These are phyloP conservation scores for Crossaster papposus DNA, from an alignment of 53 echinoderm and acorn worm species.

Conservation along the genomic window DNA sequence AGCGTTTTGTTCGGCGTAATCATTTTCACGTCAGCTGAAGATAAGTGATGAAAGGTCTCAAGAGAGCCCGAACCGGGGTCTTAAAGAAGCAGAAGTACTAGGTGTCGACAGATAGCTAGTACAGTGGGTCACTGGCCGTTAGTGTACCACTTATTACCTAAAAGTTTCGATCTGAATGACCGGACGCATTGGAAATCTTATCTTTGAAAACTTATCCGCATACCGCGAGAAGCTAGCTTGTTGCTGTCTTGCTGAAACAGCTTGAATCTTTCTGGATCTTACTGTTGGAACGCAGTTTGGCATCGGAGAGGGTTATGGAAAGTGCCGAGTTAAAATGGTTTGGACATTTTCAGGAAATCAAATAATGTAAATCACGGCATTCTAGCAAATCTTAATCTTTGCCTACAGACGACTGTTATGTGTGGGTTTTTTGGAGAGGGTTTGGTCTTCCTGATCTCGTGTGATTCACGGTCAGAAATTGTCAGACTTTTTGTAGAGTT, in stretches of 20 bases:
- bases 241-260: not conserved
- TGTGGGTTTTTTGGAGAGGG: too few relatives aligned
- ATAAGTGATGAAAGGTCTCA: slow-evolving; percentile 41
- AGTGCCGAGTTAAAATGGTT: not conserved
- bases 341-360: not conserved
- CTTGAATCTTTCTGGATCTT: not conserved
- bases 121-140: slow-evolving; percentile 32
- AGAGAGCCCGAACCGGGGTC: not conserved
- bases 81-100: slow-evolving; percentile 15
- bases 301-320: not conserved
- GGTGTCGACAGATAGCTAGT: slow-evolving; percentile 26
- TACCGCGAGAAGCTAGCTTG: not conserved
- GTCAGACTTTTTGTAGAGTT: too few relatives aligned
- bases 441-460: too few relatives aligned
- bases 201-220: not conserved
- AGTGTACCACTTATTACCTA: not conserved
- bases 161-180: not conserved
- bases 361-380: too few relatives aligned
- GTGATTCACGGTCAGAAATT: too few relatives aligned
- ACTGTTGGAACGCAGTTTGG: not conserved
- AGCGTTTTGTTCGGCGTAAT: slow-evolving; percentile 23
- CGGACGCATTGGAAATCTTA: not conserved
- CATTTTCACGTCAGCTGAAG: slow-evolving; percentile 46
- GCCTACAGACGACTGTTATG: too few relatives aligned
- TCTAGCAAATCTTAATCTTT: too few relatives aligned